Evolutionary conservation across 2,797 vertebrate genomes (phyloP), one percentile per base, ranked within the genome.

Genomic region (Pygocentrus nattereri): DNA sequence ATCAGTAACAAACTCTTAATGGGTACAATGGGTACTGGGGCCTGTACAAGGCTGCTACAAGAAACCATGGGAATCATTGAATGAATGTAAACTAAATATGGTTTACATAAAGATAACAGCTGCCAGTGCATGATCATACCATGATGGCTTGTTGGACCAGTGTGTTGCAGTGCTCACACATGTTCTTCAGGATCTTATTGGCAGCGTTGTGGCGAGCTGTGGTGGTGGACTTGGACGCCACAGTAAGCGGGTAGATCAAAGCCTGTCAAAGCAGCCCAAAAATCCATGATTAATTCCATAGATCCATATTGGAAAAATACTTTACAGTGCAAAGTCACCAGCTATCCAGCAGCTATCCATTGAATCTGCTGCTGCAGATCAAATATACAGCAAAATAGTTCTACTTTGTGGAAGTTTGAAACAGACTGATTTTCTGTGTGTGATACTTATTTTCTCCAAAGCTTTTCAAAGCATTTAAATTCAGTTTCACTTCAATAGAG

Each of bases 131-230:
- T 49, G 30, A 44, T n/a, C 65, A 12, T 92, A 99, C 98, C 97
- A 99, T 98, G 93, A 99, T 96, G 86, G 98, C 98, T 89, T 99
- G 98, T 88, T 99, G 97, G 25, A 99, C 98, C 87, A 99, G 92
- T 0, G 97, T 97, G 93, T 99, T 99, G 85, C 98, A 98, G 90
- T 99, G 98, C 87, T 99, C 98, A 84, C 98, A 99, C 98, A 99
- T 99, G 91, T 99, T 99, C 93, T 99, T 99, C 91, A 99, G 89
- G 86, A 99, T 99, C 92, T 99, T 99, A 93, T 99, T 99, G 49
- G 98, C 98, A 25, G 98, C 98, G 0, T 98, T 99, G 93, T 99
- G 97, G 0, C 98, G 97, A 68, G 98, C 98, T 0, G 97, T 99
- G 31, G 98, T 99, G 2, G 98, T 99, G 6, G 98, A 99, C 91